A percentile compares a stretch with the other conserved stretches of the same genome.
phyloP scores from a whole-genome alignment of 2,888 invertebrate species.

The Drosophila hawaiiensis region DNA sequence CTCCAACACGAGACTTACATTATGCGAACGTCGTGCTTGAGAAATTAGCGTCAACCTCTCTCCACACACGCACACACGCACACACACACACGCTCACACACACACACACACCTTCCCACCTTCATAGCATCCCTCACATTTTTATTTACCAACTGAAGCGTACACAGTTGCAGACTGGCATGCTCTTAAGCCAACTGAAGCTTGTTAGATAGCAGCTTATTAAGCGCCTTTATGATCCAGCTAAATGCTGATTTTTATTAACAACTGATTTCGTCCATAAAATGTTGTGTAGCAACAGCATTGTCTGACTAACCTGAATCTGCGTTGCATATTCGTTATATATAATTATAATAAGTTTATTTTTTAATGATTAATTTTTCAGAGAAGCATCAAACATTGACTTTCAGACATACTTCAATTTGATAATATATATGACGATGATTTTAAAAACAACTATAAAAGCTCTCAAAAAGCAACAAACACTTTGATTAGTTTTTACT shows the following conservation, averaged over 20 bases:
- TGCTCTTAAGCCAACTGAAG: background rate
- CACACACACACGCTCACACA: too few relatives aligned
- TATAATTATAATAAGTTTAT: background rate
- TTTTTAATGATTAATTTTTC: background rate
- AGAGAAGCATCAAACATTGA: background rate
- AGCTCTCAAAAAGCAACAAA: background rate
- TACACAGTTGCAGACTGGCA: background rate
- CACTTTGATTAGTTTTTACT: background rate
- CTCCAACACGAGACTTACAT: conserved; percentile 69
- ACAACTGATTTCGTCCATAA: background rate
- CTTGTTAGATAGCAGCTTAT: background rate
- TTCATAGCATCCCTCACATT: background rate
- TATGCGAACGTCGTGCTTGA: conserved; percentile 51
- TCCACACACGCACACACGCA: background rate
- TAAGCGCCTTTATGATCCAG: background rate
- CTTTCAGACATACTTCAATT: background rate
- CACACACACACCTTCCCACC: background rate
- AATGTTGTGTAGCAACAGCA: background rate
- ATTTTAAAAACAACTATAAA: background rate
- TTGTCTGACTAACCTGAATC: background rate
- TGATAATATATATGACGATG: background rate
- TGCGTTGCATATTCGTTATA: background rate
- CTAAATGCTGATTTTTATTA: background rate
- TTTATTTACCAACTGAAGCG: background rate
- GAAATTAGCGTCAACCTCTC: conserved; percentile 39